These are phyloP conservation scores for Drosophila longiperda DNA, from an alignment of 2,888 invertebrate species.

Conservation along the genomic window DNA sequence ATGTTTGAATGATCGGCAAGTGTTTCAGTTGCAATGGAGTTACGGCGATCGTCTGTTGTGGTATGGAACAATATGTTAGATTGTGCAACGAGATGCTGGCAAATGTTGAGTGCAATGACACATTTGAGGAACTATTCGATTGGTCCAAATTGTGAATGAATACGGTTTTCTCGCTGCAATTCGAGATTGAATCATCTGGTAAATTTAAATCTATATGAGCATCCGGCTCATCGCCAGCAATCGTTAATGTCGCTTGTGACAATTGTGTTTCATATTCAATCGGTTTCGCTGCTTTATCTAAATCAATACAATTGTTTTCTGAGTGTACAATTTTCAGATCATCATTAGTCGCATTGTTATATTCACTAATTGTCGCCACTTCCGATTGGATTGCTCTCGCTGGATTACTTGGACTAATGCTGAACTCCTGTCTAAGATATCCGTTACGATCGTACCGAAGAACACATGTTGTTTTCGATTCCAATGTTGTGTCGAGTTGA, in stretches of 20 bases:
- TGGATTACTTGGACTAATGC: not conserved
- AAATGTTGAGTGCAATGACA: constrained; percentile 52
- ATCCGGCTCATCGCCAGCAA: constrained; percentile 13
- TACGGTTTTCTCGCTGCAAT: constrained; percentile 70
- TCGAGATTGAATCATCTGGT: constrained; percentile 60
- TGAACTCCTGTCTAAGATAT: constrained; percentile 65
- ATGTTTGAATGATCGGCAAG: constrained; percentile 79
- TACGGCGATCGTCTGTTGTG: constrained; percentile 13
- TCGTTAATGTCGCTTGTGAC: constrained; percentile 15
- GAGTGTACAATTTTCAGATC: not conserved
- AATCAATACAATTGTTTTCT: constrained; percentile 1
- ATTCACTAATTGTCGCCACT: constrained; percentile 18
- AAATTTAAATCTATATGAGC: constrained; percentile 48
- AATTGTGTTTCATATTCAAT: constrained; percentile 10
- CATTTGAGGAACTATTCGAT: constrained; percentile 55
- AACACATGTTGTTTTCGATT: constrained; percentile 51
- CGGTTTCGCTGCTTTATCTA: not conserved
- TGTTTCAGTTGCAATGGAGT: constrained; percentile 64
- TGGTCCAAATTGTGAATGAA: constrained; percentile 62
- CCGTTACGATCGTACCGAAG: constrained; percentile 81
- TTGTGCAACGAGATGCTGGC: constrained; percentile 30
- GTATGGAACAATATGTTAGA: constrained; percentile 28
- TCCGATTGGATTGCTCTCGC: not conserved
- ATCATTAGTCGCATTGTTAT: not conserved
- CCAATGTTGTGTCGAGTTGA: constrained; percentile 38